Conservation (phyloP, 2,888 invertebrate species). For the Tribolium freemani region DNA sequence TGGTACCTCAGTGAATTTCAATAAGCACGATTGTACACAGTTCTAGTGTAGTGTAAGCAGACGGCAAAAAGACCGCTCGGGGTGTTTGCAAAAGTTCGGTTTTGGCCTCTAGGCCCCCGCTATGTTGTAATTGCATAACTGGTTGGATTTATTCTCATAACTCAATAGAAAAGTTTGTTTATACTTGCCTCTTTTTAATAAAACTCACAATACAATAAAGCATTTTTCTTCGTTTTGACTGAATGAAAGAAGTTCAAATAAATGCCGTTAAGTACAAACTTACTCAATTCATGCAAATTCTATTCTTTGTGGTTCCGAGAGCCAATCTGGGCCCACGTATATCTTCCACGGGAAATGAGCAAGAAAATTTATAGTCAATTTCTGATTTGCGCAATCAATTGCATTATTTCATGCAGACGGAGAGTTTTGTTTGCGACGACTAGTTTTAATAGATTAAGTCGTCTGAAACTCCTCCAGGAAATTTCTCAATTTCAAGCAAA, state of each 20-base stretch:
- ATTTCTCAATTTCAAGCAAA: background rate
- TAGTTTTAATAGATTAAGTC: too few relatives aligned
- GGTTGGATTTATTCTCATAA: constrained; percentile 39
- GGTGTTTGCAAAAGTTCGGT: constrained; percentile 26
- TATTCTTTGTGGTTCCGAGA: background rate
- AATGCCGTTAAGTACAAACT: constrained; percentile 1
- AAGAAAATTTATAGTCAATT: constrained; percentile 31
- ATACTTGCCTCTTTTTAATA: constrained; percentile 26
- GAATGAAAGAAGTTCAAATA: background rate
- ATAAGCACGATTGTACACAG: constrained; percentile 19
- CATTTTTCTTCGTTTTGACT: background rate
- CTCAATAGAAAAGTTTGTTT: constrained; percentile 40
- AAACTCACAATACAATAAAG: constrained; percentile 9
- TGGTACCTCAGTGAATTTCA: constrained; percentile 18
- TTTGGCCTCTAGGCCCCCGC: constrained; percentile 29
- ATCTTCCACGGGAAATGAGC: constrained; percentile 27
- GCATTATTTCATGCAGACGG: background rate
- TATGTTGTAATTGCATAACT: constrained; percentile 39
- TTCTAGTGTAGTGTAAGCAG: constrained; percentile 10
- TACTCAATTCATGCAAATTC: constrained; percentile 5
- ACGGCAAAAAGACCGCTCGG: constrained; percentile 30
- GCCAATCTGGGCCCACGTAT: background rate
- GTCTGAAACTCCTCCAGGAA: background rate
- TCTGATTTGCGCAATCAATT: constrained; percentile 20
- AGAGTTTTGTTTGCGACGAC: too few relatives aligned